These are phyloP conservation scores for Ifrita kowaldi DNA, from an alignment of 2,113 vertebrate species.

Conservation along the genomic window DNA sequence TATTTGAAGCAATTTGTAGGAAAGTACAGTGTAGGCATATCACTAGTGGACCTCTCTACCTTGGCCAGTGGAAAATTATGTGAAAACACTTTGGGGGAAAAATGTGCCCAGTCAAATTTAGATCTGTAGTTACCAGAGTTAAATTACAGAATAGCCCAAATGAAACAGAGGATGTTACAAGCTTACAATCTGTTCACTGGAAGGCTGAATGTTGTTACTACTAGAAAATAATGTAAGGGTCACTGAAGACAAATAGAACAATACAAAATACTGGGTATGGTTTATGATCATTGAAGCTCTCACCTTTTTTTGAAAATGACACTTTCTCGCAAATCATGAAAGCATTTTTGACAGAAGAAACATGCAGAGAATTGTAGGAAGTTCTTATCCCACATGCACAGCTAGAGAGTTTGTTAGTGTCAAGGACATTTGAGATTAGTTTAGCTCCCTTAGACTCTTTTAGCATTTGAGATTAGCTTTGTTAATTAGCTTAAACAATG, in stretches of 20 bases:
- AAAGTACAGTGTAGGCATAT: background rate
- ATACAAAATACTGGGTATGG: background rate
- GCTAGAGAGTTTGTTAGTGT: background rate
- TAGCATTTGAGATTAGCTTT: background rate
- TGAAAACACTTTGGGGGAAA: background rate
- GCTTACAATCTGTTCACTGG: background rate
- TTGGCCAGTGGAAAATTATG: background rate
- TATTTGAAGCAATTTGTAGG: background rate
- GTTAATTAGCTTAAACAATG: slow-evolving; percentile 8
- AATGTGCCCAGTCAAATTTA: background rate
- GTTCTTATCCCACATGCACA: background rate
- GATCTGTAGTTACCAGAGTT: background rate
- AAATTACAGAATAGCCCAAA: background rate
- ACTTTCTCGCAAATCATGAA: background rate
- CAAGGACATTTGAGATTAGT: slow-evolving; percentile 1
- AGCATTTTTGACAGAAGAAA: background rate
- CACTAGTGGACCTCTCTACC: background rate
- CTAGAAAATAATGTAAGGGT: background rate
- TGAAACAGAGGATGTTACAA: background rate
- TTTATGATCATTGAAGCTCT: background rate
- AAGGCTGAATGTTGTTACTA: background rate
- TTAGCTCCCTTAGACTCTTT: background rate
- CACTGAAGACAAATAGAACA: background rate
- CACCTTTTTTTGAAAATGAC: background rate
- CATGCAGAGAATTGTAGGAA: background rate